phyloP scores from a whole-genome alignment of 2,113 vertebrate genomes.

The Hyperopisus bebe region DNA sequence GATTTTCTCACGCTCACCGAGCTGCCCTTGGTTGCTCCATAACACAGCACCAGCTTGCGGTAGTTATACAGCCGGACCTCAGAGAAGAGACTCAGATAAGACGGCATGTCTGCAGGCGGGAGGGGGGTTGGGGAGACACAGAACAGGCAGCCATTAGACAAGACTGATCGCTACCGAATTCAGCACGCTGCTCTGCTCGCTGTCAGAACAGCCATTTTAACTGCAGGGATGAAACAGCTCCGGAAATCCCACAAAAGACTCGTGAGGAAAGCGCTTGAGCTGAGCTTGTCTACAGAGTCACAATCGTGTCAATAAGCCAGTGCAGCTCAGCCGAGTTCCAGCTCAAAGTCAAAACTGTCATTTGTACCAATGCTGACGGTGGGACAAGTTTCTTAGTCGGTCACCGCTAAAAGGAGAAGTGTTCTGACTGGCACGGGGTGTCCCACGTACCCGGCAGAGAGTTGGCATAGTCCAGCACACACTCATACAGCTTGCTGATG shows the following conservation, averaged over 20 bases:
- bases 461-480: conserved; percentile 88
- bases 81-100: conserved; percentile 84
- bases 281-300: background rate
- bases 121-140: conserved; percentile 6
- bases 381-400: background rate
- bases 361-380: background rate
- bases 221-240: background rate
- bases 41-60: conserved; percentile 92
- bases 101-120: conserved; percentile 75
- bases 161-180: background rate
- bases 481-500: conserved; percentile 90
- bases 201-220: background rate
- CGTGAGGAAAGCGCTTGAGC: background rate
- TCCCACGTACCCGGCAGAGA: conserved; percentile 72
- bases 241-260: background rate
- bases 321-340: background rate
- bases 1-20: conserved; percentile 65
- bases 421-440: no score
- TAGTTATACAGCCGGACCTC: conserved; percentile 97
- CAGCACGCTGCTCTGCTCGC: background rate
- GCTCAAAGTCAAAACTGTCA: background rate
- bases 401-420: background rate
- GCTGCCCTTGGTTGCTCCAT: conserved; percentile 92
- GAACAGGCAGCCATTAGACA: background rate
- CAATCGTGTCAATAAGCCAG: background rate